A percentile compares a stretch with the other conserved stretches of the same genome.
These are phyloP conservation scores for Pocillopora damicornis DNA, from an alignment of 64 coral and sea anemone genomes.

Conservation along the genomic window DNA sequence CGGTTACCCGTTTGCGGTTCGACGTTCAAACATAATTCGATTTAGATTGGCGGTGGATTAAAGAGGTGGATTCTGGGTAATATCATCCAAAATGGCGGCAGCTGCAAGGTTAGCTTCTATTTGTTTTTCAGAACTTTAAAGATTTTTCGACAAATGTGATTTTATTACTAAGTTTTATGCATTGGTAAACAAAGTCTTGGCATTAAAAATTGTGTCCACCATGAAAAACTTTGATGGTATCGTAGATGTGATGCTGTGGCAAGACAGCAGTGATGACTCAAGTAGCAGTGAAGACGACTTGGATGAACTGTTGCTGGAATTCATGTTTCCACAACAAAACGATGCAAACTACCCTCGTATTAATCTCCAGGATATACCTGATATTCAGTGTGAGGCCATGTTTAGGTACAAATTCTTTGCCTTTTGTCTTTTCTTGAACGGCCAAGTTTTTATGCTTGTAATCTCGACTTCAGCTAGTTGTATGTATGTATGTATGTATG, in stretches of 20 bases:
- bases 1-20: conserved; percentile 40
- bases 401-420: conserved; percentile 58
- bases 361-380: conserved; percentile 12
- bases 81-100: conserved; percentile 51
- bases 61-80: conserved; percentile 57
- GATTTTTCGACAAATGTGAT: conserved; percentile 58
- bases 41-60: too few species aligned
- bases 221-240: conserved; percentile 42
- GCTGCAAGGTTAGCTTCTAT: conserved; percentile 41
- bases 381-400: conserved; percentile 42
- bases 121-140: conserved; percentile 32
- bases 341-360: neutral
- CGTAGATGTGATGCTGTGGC: conserved; percentile 44
- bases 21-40: conserved; percentile 48
- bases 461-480: conserved; percentile 12
- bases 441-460: conserved; percentile 20
- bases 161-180: conserved; percentile 57
- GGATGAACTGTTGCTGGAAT: conserved; percentile 10
- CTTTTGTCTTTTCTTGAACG: conserved; percentile 38
- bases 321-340: neutral
- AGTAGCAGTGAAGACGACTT: conserved; percentile 18
- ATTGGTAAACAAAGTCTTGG: conserved; percentile 37
- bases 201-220: neutral
- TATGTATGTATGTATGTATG: conserved; percentile 15
- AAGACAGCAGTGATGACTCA: conserved; percentile 48